phyloP scores from a whole-genome alignment of 2,113 vertebrate genomes.

The Philantomba maxwellii region DNA sequence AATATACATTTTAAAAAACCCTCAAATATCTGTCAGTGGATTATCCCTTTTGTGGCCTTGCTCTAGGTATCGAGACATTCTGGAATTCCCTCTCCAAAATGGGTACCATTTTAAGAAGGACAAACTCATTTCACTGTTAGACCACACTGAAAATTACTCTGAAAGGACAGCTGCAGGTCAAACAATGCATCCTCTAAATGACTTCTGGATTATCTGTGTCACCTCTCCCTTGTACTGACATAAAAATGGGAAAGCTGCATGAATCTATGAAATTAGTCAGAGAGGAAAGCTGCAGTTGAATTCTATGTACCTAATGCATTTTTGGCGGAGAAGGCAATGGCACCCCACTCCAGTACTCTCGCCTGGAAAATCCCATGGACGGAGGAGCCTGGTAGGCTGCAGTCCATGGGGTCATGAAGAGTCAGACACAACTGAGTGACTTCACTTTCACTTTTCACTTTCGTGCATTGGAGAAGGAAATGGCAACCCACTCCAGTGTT shows the following conservation, averaged over 20 bases:
- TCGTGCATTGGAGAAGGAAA: too few species aligned
- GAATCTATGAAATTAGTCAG: not conserved
- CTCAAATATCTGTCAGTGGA: not conserved
- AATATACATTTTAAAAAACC: not conserved
- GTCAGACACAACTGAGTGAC: too few species aligned
- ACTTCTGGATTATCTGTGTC: not conserved
- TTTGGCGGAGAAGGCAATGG: too few species aligned
- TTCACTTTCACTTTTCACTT: too few species aligned
- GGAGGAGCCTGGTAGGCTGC: too few species aligned
- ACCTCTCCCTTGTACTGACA: not conserved
- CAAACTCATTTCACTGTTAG: not conserved
- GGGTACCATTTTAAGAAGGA: conserved; percentile 10
- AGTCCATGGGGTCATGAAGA: too few species aligned
- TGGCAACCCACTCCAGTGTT: too few species aligned
- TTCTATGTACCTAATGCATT: not conserved
- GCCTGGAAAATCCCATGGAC: too few species aligned
- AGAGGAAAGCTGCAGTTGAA: not conserved
- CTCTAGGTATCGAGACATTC: not conserved
- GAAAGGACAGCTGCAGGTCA: not conserved
- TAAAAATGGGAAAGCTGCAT: not conserved
- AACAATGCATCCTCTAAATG: not conserved
- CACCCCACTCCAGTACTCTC: too few species aligned
- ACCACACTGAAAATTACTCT: not conserved
- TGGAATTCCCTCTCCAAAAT: not conserved
- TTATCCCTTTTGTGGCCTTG: not conserved